Evolutionary conservation across 2,113 vertebrate genomes (phyloP).

Genomic region (Limnothrissa miodon): DNA sequence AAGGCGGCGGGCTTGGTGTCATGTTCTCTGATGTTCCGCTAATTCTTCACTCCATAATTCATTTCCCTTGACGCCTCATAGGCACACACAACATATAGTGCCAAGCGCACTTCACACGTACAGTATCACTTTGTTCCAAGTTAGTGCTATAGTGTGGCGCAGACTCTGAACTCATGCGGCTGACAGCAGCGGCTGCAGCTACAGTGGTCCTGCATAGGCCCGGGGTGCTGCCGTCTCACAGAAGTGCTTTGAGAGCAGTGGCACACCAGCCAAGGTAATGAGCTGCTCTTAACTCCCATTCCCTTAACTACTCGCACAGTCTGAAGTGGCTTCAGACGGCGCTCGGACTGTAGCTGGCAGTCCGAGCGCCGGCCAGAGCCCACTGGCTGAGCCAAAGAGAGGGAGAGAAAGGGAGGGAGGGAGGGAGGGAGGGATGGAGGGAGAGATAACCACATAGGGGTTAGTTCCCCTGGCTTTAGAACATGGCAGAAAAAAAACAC

Average conservation of each 20-base stretch:
- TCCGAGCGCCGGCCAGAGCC: neutral
- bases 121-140: neutral
- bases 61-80: neutral
- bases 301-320: neutral
- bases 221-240: neutral
- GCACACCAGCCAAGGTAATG: neutral
- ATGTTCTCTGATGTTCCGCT: slow-evolving; percentile 8
- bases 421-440: neutral
- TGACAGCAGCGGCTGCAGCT: neutral
- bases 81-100: neutral
- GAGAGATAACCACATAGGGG: neutral
- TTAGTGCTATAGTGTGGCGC: neutral
- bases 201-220: too few species aligned
- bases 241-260: neutral
- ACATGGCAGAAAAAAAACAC: neutral
- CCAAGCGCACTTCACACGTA: neutral
- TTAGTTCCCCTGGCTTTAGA: neutral
- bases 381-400: neutral
- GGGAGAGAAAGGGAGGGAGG: neutral
- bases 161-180: neutral
- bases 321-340: neutral
- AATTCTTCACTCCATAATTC: slow-evolving; percentile 1
- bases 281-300: neutral
- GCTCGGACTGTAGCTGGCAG: neutral
- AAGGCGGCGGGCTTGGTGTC: neutral